Evolutionary conservation across 1,140 invertebrate species (phyloP).

Genomic region (Aphaenogaster ashmeadi): DNA sequence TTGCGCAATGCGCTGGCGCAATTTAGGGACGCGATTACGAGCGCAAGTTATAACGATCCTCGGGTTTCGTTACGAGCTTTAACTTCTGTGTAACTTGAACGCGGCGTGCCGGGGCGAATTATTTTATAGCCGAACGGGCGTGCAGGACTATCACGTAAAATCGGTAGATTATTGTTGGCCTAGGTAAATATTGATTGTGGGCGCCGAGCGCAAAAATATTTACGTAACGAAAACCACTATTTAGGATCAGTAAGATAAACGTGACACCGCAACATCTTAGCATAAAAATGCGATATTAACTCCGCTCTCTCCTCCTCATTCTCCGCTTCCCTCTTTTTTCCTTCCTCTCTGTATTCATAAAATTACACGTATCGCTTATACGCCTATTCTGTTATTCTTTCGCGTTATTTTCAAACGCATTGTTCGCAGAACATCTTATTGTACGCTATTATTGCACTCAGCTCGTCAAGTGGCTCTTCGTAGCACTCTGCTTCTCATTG

Average conservation of each 20-base stretch:
- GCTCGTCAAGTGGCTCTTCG: background rate
- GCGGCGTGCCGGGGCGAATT: constrained; percentile 15
- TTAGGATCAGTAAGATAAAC: background rate
- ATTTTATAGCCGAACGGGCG: constrained; percentile 13
- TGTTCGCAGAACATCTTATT: background rate
- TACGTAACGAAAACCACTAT: background rate
- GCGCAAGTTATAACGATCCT: constrained; percentile 32
- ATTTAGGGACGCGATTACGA: constrained; percentile 1
- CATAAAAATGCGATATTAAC: constrained; percentile 5
- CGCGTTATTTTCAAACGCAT: background rate
- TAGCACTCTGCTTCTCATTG: background rate
- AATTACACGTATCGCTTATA: background rate
- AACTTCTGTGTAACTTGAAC: constrained; percentile 33
- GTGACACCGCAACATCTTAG: background rate
- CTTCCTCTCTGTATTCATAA: background rate
- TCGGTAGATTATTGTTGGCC: constrained; percentile 4
- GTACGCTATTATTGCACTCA: background rate
- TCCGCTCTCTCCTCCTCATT: background rate
- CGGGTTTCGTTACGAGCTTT: constrained; percentile 30
- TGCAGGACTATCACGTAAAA: constrained; percentile 37
- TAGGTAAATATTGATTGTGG: constrained; percentile 48
- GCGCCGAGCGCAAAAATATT: constrained; percentile 29
- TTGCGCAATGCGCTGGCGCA: constrained; percentile 36
- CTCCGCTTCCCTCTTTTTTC: background rate
- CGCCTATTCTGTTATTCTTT: background rate